Percentiles rank a stretch among this genome's conserved stretches.
Evolutionary conservation across 1,140 invertebrate species (phyloP).

Genomic region (Trachymyrmex cornetzi): DNA sequence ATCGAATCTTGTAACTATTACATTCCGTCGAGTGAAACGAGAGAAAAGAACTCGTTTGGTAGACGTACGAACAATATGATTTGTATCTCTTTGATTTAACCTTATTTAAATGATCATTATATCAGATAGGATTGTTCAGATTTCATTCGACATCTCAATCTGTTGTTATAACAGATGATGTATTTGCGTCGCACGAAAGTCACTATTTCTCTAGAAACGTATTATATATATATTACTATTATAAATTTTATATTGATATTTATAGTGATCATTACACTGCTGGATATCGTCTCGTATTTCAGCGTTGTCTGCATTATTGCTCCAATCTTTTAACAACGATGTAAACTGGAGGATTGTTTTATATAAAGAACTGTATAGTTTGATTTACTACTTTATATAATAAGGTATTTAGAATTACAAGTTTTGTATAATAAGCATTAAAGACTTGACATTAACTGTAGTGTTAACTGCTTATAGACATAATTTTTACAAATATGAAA

Average conservation of each 20-base stretch:
- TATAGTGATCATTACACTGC: no score
- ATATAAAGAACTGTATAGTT: no score
- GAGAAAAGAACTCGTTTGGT: conserved; percentile 26
- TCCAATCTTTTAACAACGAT: no score
- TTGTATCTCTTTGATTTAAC: background rate
- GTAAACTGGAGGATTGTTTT: no score
- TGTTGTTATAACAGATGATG: background rate
- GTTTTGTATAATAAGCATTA: no score
- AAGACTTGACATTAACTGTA: no score
- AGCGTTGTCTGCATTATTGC: no score
- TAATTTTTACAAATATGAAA: no score
- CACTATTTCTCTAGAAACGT: background rate
- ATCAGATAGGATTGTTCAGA: background rate
- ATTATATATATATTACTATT: background rate
- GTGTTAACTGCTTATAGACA: no score
- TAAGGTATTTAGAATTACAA: no score
- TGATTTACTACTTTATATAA: no score
- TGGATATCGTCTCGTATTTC: no score
- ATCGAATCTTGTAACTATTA: conserved; percentile 72
- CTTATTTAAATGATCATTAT: background rate
- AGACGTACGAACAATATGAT: conserved; percentile 13
- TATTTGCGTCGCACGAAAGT: conserved; percentile 8
- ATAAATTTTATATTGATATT: background rate
- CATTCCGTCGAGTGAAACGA: conserved; percentile 22
- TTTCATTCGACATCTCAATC: conserved; percentile 30